Percentiles rank a stretch among this genome's conserved stretches.
phyloP scores from a whole-genome alignment of 2,888 invertebrate genomes.

The Rhopalosiphum nymphaeae region DNA sequence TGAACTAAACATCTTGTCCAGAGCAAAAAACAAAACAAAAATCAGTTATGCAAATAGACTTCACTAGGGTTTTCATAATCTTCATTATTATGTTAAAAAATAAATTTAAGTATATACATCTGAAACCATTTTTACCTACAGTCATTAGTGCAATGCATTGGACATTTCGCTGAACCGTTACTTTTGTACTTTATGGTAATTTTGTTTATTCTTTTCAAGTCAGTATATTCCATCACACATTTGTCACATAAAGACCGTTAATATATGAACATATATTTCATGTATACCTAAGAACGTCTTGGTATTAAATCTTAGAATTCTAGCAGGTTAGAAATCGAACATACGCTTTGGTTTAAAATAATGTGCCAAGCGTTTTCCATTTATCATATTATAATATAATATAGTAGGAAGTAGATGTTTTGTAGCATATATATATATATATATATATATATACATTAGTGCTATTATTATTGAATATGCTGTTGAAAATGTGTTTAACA shows the following conservation, averaged over 20 bases:
- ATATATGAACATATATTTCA: constrained; percentile 7
- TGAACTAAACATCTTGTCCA: constrained; percentile 49
- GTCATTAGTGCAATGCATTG: constrained; percentile 50
- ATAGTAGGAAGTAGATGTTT: neutral
- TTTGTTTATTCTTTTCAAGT: constrained; percentile 49
- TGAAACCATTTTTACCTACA: neutral
- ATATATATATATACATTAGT: too few relatives aligned
- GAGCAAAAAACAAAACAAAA: constrained; percentile 59
- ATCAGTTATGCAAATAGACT: constrained; percentile 61
- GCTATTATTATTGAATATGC: neutral
- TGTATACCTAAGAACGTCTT: neutral
- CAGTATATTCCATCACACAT: constrained; percentile 25
- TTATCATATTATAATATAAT: neutral
- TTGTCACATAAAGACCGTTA: constrained; percentile 37
- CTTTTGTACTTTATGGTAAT: constrained; percentile 53
- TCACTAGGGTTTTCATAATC: constrained; percentile 24
- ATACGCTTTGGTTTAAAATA: neutral
- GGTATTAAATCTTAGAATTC: neutral
- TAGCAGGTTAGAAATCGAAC: neutral
- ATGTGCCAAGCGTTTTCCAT: neutral
- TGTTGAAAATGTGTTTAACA: neutral
- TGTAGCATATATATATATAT: neutral
- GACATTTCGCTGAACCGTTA: constrained; percentile 56
- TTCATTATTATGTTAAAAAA: constrained; percentile 42
- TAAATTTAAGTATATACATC: constrained; percentile 21